These are phyloP conservation scores for Orthosia cruda DNA, from an alignment of 2,888 invertebrate genomes.

Conservation along the genomic window DNA sequence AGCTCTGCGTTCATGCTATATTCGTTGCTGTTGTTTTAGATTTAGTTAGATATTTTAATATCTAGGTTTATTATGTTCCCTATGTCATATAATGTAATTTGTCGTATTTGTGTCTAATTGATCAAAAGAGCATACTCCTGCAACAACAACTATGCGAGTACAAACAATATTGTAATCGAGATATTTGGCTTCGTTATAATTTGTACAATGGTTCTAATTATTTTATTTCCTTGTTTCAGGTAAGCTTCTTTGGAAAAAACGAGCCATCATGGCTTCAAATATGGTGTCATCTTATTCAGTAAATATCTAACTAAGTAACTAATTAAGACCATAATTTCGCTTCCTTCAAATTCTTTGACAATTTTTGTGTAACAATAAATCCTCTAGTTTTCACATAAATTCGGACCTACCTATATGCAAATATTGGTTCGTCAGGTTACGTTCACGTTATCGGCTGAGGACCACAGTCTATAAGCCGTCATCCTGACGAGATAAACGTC, in stretches of 20 bases:
- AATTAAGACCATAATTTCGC: neutral
- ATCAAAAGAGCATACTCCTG: neutral
- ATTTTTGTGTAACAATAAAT: neutral
- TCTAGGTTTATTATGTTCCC: neutral
- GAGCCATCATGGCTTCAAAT: neutral
- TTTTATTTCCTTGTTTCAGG: constrained; percentile 53
- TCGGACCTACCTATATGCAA: neutral
- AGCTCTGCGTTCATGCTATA: constrained; percentile 49
- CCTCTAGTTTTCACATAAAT: neutral
- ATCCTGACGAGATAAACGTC: constrained; percentile 26
- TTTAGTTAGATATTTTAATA: constrained; percentile 1
- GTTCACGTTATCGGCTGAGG: neutral
- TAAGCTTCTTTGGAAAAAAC: constrained; percentile 32
- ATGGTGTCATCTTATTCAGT: neutral
- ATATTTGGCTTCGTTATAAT: neutral
- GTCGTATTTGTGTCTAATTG: neutral
- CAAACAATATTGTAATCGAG: neutral
- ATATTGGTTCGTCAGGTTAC: neutral
- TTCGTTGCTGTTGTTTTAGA: constrained; percentile 36
- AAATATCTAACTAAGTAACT: too few species aligned
- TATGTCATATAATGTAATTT: neutral
- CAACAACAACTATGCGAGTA: neutral
- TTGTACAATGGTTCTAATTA: neutral
- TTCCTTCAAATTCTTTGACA: too few species aligned
- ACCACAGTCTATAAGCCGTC: neutral